Conservation (phyloP, 2,797 vertebrate genomes). For the Tamandua tetradactyla region DNA sequence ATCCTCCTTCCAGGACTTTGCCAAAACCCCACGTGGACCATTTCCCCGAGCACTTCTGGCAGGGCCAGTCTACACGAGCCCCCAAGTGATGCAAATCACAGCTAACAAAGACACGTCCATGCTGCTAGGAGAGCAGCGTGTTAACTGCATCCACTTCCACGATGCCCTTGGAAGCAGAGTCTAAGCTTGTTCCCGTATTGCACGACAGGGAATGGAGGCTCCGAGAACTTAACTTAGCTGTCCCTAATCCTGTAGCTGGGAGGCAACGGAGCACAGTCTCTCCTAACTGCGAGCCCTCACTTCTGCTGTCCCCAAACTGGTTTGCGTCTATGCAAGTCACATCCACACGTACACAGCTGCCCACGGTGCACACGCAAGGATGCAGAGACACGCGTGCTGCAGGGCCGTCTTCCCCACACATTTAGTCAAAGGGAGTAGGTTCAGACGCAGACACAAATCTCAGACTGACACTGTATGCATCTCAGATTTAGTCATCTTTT, state of each 20-base stretch:
- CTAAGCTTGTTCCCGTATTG: background rate
- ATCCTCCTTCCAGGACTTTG: background rate
- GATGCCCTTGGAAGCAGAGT: accelerated
- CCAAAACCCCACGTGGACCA: background rate
- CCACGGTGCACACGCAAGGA: background rate
- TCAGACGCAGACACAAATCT: background rate
- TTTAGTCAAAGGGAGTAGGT: background rate
- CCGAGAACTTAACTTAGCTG: background rate
- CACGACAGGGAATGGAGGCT: conserved; percentile 11
- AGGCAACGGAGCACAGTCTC: background rate
- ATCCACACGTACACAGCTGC: background rate
- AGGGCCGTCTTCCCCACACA: background rate
- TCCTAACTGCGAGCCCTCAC: background rate
- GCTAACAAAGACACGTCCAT: background rate
- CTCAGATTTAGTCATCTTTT: background rate
- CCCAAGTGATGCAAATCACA: background rate
- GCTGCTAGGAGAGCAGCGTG: background rate
- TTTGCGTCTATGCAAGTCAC: background rate
- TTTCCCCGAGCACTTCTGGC: background rate
- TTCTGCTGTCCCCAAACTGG: background rate
- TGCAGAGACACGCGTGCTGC: background rate
- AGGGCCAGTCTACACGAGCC: accelerated
- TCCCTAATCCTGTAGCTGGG: background rate
- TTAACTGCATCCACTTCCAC: too few species aligned
- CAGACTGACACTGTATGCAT: background rate